phyloP scores from a whole-genome alignment of 2,888 invertebrate genomes.

The Drosophila nigricruria region DNA sequence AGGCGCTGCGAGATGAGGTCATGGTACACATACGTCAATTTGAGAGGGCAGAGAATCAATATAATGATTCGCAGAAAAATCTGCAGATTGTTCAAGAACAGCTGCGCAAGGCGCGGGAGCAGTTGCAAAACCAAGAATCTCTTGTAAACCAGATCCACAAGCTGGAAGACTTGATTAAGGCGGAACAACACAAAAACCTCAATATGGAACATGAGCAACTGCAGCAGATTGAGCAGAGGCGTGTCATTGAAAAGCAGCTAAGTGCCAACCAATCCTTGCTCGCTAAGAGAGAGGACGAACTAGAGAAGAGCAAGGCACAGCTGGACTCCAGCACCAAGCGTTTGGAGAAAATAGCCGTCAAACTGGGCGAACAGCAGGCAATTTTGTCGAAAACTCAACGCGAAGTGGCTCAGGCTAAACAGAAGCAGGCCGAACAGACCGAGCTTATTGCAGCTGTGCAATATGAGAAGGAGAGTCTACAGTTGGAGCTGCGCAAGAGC shows the following conservation, averaged over 20 bases:
- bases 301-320: conserved; percentile 21
- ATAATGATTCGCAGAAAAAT: neutral
- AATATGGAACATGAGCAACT: neutral
- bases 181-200: neutral
- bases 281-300: conserved; percentile 11
- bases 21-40: neutral
- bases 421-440: conserved; percentile 9
- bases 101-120: neutral
- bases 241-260: conserved; percentile 10
- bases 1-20: neutral
- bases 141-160: neutral
- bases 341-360: conserved; percentile 27
- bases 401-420: conserved; percentile 23
- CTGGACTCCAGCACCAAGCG: conserved; percentile 30
- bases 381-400: conserved; percentile 17
- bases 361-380: conserved; percentile 40
- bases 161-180: neutral
- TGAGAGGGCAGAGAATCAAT: neutral
- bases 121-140: neutral
- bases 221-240: neutral
- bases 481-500: conserved; percentile 16
- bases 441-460: conserved; percentile 23
- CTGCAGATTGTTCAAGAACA: neutral
- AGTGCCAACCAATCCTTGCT: neutral
- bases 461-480: conserved; percentile 23